phyloP scores from a whole-genome alignment of 2,113 vertebrate genomes.

The Leptocoma aspasia region DNA sequence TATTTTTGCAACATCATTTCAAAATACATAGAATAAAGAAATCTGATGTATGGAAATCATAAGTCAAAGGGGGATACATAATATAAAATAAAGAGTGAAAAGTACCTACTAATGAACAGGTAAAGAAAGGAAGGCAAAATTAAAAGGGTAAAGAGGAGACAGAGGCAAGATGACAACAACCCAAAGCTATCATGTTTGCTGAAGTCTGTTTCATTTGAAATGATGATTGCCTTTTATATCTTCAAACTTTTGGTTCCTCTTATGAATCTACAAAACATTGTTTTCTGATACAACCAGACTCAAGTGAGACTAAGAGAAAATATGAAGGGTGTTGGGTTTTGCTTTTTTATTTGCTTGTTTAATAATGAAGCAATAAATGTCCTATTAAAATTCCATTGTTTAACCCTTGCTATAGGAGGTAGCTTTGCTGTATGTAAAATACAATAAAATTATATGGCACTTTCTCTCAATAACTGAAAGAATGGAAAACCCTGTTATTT shows the following conservation, averaged over 20 bases:
- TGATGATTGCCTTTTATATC: background rate
- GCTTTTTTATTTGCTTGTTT: background rate
- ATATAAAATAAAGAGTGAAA: background rate
- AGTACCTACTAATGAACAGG: background rate
- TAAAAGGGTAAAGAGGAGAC: background rate
- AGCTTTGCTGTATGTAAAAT: background rate
- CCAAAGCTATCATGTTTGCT: background rate
- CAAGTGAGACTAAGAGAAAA: background rate
- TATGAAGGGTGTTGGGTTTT: fast-evolving
- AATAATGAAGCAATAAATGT: background rate
- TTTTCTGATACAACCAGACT: background rate
- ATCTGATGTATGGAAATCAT: background rate
- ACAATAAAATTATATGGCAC: background rate
- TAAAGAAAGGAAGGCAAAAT: background rate
- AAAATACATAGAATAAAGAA: background rate
- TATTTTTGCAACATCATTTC: background rate
- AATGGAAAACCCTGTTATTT: background rate
- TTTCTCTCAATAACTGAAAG: background rate
- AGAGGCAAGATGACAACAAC: background rate
- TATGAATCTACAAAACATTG: background rate
- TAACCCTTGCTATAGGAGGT: background rate
- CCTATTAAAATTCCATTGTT: background rate
- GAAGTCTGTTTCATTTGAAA: background rate
- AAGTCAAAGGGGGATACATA: background rate
- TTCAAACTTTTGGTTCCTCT: background rate